Evolutionary conservation across 1,140 invertebrate species (phyloP), one percentile per base, ranked within the genome.

Genomic region (Drosophila seguyi): DNA sequence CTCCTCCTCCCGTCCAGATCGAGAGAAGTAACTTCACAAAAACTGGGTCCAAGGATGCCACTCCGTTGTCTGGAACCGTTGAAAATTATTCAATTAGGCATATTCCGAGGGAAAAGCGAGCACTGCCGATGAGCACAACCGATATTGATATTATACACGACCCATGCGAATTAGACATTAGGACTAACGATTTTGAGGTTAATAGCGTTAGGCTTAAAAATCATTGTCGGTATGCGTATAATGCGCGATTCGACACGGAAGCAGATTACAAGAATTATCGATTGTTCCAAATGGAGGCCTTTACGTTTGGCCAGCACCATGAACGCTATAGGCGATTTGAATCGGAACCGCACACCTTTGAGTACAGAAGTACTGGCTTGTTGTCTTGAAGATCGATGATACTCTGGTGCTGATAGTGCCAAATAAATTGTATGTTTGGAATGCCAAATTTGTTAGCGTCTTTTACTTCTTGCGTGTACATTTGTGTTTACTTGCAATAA

Each of bases 91-190:
- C 18, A 22, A 1, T 36, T 16, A 16, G 1, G 7, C 50, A 53
- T 36, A 53, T 53, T 36, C 18, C 4, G 50, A 13, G 50, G 1
- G 0, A 16, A 22, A 53, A 22, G 50, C 50, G 50, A 0, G 0
- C 6, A 0, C 0, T 0, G 0, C 27, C 27, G 0, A 0, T 6
- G 0, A 0, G 0, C 0, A 4, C 27, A 2, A 4, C 0, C 0
- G n/a, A 31, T 14, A 13, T 50, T 3, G 1, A 50, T 4, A 0
- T 0, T 0, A 0, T 18, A 3, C 50, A 53, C 18, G 0, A 0
- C 1, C 18, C 31, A 4, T 53, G 50, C 29, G 50, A 52, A 1
- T 16, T 41, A 6, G n/a, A 41, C 25, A 25, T n/a, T n/a, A n/a
- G n/a, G n/a, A n/a, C n/a, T n/a, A n/a, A n/a, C n/a, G n/a, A n/a